phyloP scores from a whole-genome alignment of 2,113 vertebrate species.

The Hypomesus transpacificus region DNA sequence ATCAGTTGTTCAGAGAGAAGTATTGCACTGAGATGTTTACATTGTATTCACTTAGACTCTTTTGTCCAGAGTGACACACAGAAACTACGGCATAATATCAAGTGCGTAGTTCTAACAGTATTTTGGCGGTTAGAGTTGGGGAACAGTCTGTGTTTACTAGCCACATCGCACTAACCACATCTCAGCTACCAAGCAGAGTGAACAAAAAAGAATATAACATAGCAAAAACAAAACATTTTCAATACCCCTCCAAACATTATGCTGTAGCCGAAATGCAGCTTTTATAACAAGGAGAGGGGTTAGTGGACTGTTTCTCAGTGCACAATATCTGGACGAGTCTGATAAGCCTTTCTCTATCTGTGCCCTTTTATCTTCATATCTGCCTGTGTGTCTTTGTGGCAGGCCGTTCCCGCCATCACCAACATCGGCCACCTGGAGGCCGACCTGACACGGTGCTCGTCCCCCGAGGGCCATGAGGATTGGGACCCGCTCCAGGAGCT shows the following conservation, averaged over 20 bases:
- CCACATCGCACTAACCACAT: too few relatives aligned
- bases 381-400: constrained; percentile 20
- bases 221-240: too few relatives aligned
- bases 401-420: constrained; percentile 56
- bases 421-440: constrained; percentile 82
- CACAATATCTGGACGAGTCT: background rate
- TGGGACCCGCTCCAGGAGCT: constrained; percentile 76
- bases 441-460: constrained; percentile 40
- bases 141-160: too few relatives aligned
- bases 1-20: constrained; percentile 40
- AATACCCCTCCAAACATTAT: too few relatives aligned
- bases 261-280: too few relatives aligned
- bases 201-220: too few relatives aligned
- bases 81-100: too few relatives aligned
- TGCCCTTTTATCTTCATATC: background rate
- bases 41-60: background rate
- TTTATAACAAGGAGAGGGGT: too few relatives aligned
- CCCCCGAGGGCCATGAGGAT: background rate
- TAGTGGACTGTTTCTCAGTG: too few relatives aligned
- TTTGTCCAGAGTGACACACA: background rate
- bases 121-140: too few relatives aligned
- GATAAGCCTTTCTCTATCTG: background rate
- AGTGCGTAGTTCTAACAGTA: too few relatives aligned
- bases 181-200: too few relatives aligned
- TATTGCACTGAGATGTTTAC: background rate